A percentile compares a stretch with the other conserved stretches of the same genome.
These are phyloP conservation scores for Parnassius mnemosyne DNA, from an alignment of 2,888 invertebrate genomes.

Conservation along the genomic window DNA sequence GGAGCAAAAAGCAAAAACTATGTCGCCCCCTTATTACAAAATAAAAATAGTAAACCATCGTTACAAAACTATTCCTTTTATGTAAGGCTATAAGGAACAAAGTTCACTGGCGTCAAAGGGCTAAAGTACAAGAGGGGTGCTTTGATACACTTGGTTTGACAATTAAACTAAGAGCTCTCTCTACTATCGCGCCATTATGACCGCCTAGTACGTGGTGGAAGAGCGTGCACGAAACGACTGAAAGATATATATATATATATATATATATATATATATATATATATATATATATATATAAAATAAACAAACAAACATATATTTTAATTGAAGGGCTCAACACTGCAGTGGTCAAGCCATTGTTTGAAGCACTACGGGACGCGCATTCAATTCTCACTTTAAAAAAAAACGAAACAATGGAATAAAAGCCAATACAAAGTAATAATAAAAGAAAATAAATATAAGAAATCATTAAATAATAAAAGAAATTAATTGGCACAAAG, in stretches of 20 bases:
- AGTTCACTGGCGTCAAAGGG: slow-evolving; percentile 6
- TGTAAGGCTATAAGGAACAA: slow-evolving; percentile 7
- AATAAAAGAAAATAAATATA: too few relatives aligned
- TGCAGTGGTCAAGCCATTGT: too few relatives aligned
- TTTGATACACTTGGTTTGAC: slow-evolving; percentile 23
- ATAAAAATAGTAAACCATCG: neutral
- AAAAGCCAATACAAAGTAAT: too few relatives aligned
- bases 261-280: neutral
- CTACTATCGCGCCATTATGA: slow-evolving; percentile 12
- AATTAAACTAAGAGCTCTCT: slow-evolving; percentile 23
- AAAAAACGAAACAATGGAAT: too few relatives aligned
- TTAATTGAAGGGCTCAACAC: too few relatives aligned
- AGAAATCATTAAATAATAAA: too few relatives aligned
- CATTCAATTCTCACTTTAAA: too few relatives aligned
- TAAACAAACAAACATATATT: slow-evolving; percentile 1
- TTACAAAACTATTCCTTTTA: slow-evolving; percentile 14
- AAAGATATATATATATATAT: neutral
- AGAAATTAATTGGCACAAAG: too few relatives aligned
- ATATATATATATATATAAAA: neutral
- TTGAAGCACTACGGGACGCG: too few relatives aligned
- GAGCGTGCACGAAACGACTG: neutral
- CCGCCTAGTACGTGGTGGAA: slow-evolving; percentile 14
- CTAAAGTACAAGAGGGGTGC: neutral
- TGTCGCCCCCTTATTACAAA: neutral
- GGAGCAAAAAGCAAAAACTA: neutral